Evolutionary conservation across 2,797 vertebrate species (phyloP).

Genomic region (Scomberomorus guttatus): DNA sequence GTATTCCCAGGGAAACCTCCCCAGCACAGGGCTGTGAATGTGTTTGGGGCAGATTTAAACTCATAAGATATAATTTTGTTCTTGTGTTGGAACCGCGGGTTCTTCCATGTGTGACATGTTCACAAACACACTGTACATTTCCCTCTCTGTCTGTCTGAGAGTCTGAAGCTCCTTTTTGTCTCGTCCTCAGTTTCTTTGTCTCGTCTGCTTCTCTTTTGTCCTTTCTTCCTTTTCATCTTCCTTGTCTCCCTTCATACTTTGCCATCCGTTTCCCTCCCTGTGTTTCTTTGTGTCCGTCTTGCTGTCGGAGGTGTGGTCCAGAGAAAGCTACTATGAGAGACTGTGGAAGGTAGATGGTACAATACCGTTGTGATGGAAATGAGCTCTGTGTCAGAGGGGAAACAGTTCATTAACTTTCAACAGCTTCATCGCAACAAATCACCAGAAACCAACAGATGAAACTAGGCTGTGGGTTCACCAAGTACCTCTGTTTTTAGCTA

Average conservation of each 20-base stretch:
- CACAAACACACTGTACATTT: constrained; percentile 45
- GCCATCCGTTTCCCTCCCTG: constrained; percentile 53
- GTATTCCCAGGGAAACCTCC: constrained; percentile 40
- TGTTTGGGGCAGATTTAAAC: constrained; percentile 10
- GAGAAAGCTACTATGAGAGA: constrained; percentile 84
- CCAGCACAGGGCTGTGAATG: constrained; percentile 18
- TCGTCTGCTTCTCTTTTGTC: constrained; percentile 69
- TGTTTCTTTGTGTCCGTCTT: constrained; percentile 70
- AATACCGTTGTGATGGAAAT: constrained; percentile 45
- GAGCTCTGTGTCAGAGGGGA: constrained; percentile 44
- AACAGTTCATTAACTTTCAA: constrained; percentile 49
- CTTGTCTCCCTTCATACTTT: constrained; percentile 46
- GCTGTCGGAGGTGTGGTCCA: constrained; percentile 85
- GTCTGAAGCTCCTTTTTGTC: constrained; percentile 53
- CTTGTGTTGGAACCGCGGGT: constrained; percentile 8
- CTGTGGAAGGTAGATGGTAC: constrained; percentile 85
- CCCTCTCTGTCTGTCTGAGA: constrained; percentile 51
- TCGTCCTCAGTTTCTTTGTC: constrained; percentile 70
- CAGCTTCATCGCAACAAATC: constrained; percentile 57
- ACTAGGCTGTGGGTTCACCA: constrained; percentile 67
- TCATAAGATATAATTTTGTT: constrained; percentile 20
- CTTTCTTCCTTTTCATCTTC: constrained; percentile 25
- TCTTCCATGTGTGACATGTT: constrained; percentile 35
- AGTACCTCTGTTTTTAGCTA: constrained; percentile 68
- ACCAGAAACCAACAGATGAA: constrained; percentile 53